Conservation (phyloP, 2,113 vertebrate species). For the Platysternon megacephalum region DNA sequence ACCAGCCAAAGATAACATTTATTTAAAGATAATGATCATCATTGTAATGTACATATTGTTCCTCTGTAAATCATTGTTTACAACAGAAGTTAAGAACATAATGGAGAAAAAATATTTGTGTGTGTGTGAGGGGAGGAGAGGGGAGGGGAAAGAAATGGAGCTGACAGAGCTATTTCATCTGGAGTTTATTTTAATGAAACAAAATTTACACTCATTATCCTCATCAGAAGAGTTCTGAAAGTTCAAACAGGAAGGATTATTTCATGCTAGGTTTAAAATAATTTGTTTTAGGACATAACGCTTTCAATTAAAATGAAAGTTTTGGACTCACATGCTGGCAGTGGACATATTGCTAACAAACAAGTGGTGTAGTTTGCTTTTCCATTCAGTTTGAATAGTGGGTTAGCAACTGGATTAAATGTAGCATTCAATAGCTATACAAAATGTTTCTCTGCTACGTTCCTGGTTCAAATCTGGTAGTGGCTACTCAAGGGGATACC, state of each 20-base stretch:
- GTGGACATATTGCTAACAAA: slow-evolving; percentile 55
- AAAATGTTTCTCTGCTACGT: background rate
- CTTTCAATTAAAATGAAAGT: slow-evolving; percentile 64
- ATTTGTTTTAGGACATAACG: slow-evolving; percentile 63
- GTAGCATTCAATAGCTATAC: background rate
- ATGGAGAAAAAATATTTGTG: background rate
- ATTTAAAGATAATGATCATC: background rate
- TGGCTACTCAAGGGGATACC: background rate
- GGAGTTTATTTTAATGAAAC: background rate
- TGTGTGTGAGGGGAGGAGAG: rapidly evolving
- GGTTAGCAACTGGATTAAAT: background rate
- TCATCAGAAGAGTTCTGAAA: slow-evolving; percentile 51
- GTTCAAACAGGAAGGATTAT: slow-evolving; percentile 44
- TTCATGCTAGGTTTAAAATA: slow-evolving; percentile 13
- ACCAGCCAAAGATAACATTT: background rate
- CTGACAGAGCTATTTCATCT: slow-evolving; percentile 55
- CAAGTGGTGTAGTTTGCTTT: slow-evolving; percentile 48
- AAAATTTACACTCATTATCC: background rate
- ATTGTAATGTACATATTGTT: background rate
- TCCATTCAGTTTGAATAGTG: background rate
- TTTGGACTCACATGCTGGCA: slow-evolving; percentile 45
- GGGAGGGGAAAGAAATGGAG: slow-evolving; percentile 25
- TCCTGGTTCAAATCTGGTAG: background rate
- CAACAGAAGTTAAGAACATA: rapidly evolving
- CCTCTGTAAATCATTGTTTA: slow-evolving; percentile 9